Percentiles rank a stretch among this genome's conserved stretches.
Evolutionary conservation across 2,113 vertebrate species (phyloP).

Genomic region (Pipa parva): DNA sequence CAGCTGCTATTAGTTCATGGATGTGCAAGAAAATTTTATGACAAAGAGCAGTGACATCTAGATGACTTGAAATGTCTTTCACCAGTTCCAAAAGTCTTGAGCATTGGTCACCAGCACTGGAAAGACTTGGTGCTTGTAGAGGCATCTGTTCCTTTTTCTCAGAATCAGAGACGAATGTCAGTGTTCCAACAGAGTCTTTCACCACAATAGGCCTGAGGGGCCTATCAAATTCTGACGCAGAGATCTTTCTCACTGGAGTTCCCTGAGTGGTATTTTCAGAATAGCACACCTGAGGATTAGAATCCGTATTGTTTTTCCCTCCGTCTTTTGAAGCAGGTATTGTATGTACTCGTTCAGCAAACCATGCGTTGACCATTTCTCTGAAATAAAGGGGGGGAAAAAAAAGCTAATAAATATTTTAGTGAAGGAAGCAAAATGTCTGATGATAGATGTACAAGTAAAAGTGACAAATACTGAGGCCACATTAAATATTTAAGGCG

Average conservation of each 20-base stretch:
- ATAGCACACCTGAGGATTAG: slow-evolving; percentile 51
- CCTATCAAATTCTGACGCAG: slow-evolving; percentile 92
- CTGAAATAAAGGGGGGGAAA: slow-evolving; percentile 62
- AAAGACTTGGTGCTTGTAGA: slow-evolving; percentile 59
- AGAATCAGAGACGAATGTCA: slow-evolving; percentile 84
- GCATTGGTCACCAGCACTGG: slow-evolving; percentile 73
- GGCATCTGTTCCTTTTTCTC: slow-evolving; percentile 79
- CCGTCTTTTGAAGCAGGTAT: slow-evolving; percentile 77
- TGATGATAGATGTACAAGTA: slow-evolving; percentile 3
- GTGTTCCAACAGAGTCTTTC: slow-evolving; percentile 84
- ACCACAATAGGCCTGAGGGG: slow-evolving; percentile 90
- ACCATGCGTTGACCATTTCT: slow-evolving; percentile 99
- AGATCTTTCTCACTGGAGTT: slow-evolving; percentile 87
- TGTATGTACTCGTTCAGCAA: slow-evolving; percentile 88
- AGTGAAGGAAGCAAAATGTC: neutral
- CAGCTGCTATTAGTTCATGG: slow-evolving; percentile 87
- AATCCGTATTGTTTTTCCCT: slow-evolving; percentile 57
- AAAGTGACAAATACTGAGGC: neutral
- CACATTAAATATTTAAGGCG: slow-evolving; percentile 7
- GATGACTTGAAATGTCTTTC: slow-evolving; percentile 91
- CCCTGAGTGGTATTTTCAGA: slow-evolving; percentile 59
- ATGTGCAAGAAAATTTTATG: slow-evolving; percentile 97
- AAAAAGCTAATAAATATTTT: slow-evolving; percentile 34
- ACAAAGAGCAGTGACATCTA: slow-evolving; percentile 92
- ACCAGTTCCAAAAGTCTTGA: slow-evolving; percentile 89